Conservation (phyloP, 1,140 invertebrate species). For the Gerris buenoi region DNA sequence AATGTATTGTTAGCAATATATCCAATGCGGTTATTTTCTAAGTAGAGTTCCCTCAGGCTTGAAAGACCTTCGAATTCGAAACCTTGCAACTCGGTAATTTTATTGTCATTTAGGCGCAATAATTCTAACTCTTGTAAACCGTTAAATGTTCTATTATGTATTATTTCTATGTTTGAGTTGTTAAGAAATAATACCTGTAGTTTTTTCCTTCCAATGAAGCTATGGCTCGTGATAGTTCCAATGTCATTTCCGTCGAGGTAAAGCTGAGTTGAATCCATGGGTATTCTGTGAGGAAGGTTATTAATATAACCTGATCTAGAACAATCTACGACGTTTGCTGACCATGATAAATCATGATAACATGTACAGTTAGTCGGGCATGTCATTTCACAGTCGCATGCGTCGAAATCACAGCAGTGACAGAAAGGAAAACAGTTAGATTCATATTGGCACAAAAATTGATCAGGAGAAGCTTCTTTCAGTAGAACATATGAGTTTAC, state of each 20-base stretch:
- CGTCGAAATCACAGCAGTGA: constrained; percentile 86
- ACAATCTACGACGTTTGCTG: constrained; percentile 82
- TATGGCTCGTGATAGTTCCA: constrained; percentile 57
- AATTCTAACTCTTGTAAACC: constrained; percentile 65
- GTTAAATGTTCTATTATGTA: constrained; percentile 81
- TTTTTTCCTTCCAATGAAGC: constrained; percentile 78
- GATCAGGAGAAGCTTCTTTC: constrained; percentile 64
- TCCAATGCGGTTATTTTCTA: constrained; percentile 51
- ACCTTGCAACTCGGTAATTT: constrained; percentile 54
- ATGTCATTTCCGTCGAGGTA: constrained; percentile 81
- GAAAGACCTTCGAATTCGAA: constrained; percentile 65
- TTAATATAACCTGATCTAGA: constrained; percentile 54
- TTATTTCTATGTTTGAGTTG: constrained; percentile 63
- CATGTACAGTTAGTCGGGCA: constrained; percentile 81
- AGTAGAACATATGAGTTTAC: constrained; percentile 62
- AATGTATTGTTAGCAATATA: constrained; percentile 66
- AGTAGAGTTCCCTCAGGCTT: constrained; percentile 43
- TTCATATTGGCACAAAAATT: constrained; percentile 82
- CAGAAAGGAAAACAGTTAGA: constrained; percentile 79
- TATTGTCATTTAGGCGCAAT: constrained; percentile 67
- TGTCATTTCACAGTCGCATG: constrained; percentile 88
- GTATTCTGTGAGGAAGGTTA: constrained; percentile 62
- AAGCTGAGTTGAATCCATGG: constrained; percentile 81
- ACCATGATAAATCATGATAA: constrained; percentile 83
- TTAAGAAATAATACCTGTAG: constrained; percentile 70